These are phyloP conservation scores for Diploscapter pachys DNA, from an alignment of 1,140 invertebrate species.

Conservation along the genomic window DNA sequence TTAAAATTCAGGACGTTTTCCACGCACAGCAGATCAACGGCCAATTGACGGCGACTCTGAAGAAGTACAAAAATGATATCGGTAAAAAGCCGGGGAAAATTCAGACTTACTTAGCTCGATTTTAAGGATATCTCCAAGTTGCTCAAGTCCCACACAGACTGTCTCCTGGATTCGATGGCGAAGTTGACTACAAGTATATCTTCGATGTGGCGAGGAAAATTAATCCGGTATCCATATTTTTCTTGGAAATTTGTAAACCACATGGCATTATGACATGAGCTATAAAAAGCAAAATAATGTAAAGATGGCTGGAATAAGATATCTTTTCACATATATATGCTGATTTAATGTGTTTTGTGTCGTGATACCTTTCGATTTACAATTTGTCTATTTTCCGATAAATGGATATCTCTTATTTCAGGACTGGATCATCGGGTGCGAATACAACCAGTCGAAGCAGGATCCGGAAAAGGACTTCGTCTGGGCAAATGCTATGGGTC, in stretches of 20 bases:
- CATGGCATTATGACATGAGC: too few relatives aligned
- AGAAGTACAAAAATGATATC: conserved; percentile 10
- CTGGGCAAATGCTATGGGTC: too few relatives aligned
- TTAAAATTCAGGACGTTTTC: conserved; percentile 16
- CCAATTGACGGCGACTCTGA: conserved; percentile 7
- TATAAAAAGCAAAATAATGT: too few relatives aligned
- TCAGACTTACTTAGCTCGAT: neutral
- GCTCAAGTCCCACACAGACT: conserved; percentile 15
- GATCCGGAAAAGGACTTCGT: too few relatives aligned
- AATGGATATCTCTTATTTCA: too few relatives aligned
- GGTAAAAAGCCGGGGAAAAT: conserved; percentile 1
- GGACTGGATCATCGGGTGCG: too few relatives aligned
- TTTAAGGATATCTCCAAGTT: conserved; percentile 30
- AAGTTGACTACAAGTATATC: conserved; percentile 1
- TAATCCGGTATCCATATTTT: neutral
- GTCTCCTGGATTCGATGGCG: neutral
- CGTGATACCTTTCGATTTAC: too few relatives aligned
- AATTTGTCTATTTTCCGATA: too few relatives aligned
- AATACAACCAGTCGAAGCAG: too few relatives aligned
- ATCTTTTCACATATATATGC: too few relatives aligned
- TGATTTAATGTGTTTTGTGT: too few relatives aligned
- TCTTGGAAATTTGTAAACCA: neutral
- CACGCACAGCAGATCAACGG: conserved; percentile 27
- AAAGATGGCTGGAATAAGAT: too few relatives aligned
- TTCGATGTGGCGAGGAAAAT: conserved; percentile 1